Percentiles rank a stretch among this genome's conserved stretches.
Evolutionary conservation across 2,888 invertebrate species (phyloP).

Genomic region (Litoditis marina): DNA sequence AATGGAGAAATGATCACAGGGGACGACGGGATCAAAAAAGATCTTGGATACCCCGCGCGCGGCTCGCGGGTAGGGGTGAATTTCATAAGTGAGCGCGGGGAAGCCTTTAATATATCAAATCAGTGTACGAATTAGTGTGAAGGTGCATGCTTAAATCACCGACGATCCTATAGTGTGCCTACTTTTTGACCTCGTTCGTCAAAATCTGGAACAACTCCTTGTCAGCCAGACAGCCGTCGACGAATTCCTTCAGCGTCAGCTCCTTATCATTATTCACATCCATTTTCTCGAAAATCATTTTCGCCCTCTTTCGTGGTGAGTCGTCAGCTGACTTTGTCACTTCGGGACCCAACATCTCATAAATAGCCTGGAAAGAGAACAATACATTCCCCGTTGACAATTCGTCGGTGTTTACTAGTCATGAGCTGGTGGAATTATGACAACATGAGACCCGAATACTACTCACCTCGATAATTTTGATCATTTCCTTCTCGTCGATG

Average conservation of each 20-base stretch:
- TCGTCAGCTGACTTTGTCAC: constrained; percentile 86
- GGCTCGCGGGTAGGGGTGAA: too few relatives aligned
- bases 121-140: too few relatives aligned
- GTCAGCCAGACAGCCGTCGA: constrained; percentile 62
- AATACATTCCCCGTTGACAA: not conserved
- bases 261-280: constrained; percentile 94
- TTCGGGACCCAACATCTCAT: constrained; percentile 97
- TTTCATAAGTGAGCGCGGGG: too few relatives aligned
- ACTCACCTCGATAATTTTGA: constrained; percentile 91
- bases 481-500: constrained; percentile 97
- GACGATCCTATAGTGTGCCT: too few relatives aligned
- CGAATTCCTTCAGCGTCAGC: constrained; percentile 73
- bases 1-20: constrained; percentile 1
- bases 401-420: not conserved
- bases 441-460: too few relatives aligned
- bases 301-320: constrained; percentile 92
- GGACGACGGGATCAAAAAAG: constrained; percentile 5
- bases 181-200: constrained; percentile 61
- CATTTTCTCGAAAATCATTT: constrained; percentile 98
- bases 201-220: constrained; percentile 63
- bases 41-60: too few relatives aligned
- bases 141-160: too few relatives aligned
- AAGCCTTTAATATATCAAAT: too few relatives aligned
- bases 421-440: too few relatives aligned
- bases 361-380: constrained; percentile 87